A percentile compares a stretch with the other conserved stretches of the same genome.
These are phyloP conservation scores for Heliconius ismenius DNA, from an alignment of 2,888 invertebrate genomes.

Conservation along the genomic window DNA sequence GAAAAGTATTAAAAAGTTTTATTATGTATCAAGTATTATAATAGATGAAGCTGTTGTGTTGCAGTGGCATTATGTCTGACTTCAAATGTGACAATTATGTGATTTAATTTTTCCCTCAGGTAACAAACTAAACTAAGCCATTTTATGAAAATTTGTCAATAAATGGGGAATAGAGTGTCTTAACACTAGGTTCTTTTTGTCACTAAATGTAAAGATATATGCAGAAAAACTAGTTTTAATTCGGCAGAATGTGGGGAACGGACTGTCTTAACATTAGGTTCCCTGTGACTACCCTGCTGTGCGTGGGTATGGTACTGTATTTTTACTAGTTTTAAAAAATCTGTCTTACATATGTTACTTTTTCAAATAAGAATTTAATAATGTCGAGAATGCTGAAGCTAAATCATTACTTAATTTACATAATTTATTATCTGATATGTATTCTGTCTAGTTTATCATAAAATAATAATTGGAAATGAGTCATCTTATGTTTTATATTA, in stretches of 20 bases:
- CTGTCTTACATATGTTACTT: background rate
- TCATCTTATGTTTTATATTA: constrained; percentile 6
- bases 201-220: too few species aligned
- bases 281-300: too few species aligned
- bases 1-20: background rate
- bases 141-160: too few species aligned
- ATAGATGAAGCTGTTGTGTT: background rate
- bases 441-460: background rate
- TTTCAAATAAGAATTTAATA: background rate
- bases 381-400: background rate
- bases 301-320: too few species aligned
- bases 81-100: background rate
- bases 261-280: too few species aligned
- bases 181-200: background rate
- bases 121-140: background rate
- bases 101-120: background rate
- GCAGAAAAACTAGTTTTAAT: too few species aligned
- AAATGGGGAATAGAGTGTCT: background rate
- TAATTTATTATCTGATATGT: constrained; percentile 4
- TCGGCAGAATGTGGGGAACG: too few species aligned
- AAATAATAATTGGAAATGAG: background rate
- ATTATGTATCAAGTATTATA: background rate
- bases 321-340: background rate
- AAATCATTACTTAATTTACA: background rate
- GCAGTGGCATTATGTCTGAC: background rate